Conservation (phyloP, 2,113 vertebrate species). For the Murina feae region DNA sequence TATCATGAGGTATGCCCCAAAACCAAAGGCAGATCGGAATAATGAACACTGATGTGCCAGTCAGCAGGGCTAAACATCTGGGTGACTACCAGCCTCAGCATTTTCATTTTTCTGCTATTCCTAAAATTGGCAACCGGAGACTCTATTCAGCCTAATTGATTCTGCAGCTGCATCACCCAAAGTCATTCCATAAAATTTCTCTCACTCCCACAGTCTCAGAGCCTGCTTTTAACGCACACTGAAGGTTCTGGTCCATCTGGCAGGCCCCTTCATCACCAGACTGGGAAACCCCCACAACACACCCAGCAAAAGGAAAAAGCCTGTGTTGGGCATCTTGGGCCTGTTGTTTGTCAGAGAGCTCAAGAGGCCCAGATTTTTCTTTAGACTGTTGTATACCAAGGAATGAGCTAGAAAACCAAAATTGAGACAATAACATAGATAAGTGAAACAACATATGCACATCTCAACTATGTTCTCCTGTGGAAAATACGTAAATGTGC, state of each 20-base stretch:
- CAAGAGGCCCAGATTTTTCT: not conserved
- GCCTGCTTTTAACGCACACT: not conserved
- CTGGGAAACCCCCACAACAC: not conserved
- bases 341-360: not conserved
- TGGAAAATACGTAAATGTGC: not conserved
- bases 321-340: not conserved
- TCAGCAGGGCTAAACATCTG: slow-evolving; percentile 61
- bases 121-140: slow-evolving; percentile 62
- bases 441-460: not conserved
- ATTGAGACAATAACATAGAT: slow-evolving; percentile 16
- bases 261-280: not conserved
- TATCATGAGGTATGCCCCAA: slow-evolving; percentile 30
- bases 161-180: slow-evolving; percentile 62
- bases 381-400: not conserved
- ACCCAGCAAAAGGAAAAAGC: not conserved
- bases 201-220: not conserved
- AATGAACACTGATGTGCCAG: slow-evolving; percentile 6
- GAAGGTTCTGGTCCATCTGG: not conserved
- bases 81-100: slow-evolving; percentile 53
- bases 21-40: not conserved
- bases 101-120: slow-evolving; percentile 56
- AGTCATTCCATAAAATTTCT: slow-evolving; percentile 23
- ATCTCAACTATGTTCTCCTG: not conserved
- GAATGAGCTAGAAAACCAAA: not conserved
- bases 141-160: slow-evolving; percentile 59